A percentile compares a stretch with the other conserved stretches of the same genome.
These are phyloP conservation scores for Drosophila sturtevanti DNA, from an alignment of 1,140 invertebrate species.

Conservation along the genomic window DNA sequence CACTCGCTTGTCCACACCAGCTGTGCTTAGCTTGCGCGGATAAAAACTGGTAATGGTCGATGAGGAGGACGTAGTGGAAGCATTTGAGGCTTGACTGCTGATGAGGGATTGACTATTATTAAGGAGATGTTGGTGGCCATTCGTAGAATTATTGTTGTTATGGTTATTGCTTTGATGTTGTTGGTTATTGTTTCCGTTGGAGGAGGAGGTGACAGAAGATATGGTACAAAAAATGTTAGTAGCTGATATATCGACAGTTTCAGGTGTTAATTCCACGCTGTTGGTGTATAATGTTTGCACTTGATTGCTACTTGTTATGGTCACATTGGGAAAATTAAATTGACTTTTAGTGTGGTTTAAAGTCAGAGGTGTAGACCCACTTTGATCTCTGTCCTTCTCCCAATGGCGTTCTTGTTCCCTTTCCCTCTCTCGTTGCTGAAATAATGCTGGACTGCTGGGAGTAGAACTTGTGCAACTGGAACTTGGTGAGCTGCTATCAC, in stretches of 20 bases:
- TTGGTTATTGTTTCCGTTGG: conserved; percentile 22
- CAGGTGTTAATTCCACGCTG: background rate
- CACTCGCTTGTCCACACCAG: conserved; percentile 68
- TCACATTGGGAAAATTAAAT: conserved; percentile 92
- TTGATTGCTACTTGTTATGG: conserved; percentile 53
- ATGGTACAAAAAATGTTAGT: background rate
- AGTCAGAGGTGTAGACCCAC: conserved; percentile 29
- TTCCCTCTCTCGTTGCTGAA: conserved; percentile 84
- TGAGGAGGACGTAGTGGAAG: conserved; percentile 39
- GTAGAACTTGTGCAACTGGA: conserved; percentile 98
- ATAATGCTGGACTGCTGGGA: conserved; percentile 95
- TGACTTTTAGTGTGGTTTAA: conserved; percentile 84
- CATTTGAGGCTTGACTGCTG: conserved; percentile 56
- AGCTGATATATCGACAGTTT: conserved; percentile 16
- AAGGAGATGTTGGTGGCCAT: conserved; percentile 44
- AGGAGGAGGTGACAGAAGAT: background rate
- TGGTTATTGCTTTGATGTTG: conserved; percentile 26
- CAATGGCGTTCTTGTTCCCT: conserved; percentile 45
- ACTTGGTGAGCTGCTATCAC: conserved; percentile 95
- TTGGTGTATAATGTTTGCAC: background rate
- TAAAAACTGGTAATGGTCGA: conserved; percentile 64
- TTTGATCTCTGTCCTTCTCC: conserved; percentile 83
- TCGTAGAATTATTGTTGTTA: conserved; percentile 34
- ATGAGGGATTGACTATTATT: conserved; percentile 60
- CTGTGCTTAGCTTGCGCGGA: conserved; percentile 72